Percentiles rank a stretch among this genome's conserved stretches.
phyloP scores from a whole-genome alignment of 2,888 invertebrate species.

The Aproaerema taeniolella region DNA sequence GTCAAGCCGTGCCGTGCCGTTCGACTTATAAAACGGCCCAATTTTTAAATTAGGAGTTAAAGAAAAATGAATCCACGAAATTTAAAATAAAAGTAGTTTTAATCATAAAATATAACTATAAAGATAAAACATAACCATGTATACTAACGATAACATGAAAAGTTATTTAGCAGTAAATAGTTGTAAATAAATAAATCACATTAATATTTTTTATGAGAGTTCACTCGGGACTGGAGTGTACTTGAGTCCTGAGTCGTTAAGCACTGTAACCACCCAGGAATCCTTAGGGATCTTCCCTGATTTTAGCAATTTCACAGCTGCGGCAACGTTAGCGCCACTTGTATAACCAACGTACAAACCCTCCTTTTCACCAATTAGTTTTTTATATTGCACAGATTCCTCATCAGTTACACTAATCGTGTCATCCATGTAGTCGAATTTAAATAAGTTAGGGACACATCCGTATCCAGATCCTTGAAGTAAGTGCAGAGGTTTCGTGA shows the following conservation, averaged over 20 bases:
- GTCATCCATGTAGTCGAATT: constrained; percentile 55
- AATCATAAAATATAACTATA: no score
- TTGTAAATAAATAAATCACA: no score
- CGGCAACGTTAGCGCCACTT: constrained; percentile 64
- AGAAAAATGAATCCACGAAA: no score
- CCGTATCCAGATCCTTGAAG: constrained; percentile 69
- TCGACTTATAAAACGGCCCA: no score
- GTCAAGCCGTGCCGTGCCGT: no score
- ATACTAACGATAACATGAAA: no score
- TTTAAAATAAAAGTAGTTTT: no score
- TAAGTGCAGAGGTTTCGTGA: constrained; percentile 62
- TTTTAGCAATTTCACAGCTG: constrained; percentile 55
- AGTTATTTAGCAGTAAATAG: no score
- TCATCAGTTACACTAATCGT: constrained; percentile 58
- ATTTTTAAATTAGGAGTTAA: no score
- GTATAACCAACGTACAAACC: constrained; percentile 66
- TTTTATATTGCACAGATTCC: constrained; percentile 50
- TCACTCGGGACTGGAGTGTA: constrained; percentile 56
- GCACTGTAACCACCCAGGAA: constrained; percentile 60
- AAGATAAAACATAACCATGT: no score
- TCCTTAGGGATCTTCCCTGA: constrained; percentile 54
- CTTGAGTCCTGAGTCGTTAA: constrained; percentile 60
- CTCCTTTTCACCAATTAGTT: constrained; percentile 55
- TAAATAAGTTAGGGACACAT: constrained; percentile 55
- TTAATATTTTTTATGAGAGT: constrained; percentile 19